Percentiles rank a stretch among this genome's conserved stretches.
phyloP scores from a whole-genome alignment of 2,797 vertebrate species.

The Cercopithecus petaurista region DNA sequence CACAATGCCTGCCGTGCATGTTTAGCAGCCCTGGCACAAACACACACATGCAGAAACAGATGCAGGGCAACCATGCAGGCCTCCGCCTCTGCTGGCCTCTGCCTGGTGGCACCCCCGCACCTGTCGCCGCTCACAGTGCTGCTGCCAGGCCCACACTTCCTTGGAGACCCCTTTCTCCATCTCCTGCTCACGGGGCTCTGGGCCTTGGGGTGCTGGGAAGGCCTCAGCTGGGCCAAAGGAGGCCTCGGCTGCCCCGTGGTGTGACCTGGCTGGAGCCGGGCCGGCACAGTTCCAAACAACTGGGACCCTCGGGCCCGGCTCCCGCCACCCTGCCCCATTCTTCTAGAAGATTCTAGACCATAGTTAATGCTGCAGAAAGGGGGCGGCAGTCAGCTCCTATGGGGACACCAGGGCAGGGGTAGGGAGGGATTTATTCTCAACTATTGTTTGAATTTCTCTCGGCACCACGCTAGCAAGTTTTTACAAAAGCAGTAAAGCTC shows the following conservation, averaged over 20 bases:
- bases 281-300: no score
- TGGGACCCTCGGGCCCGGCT: not conserved
- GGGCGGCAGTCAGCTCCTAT: not conserved
- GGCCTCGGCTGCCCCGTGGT: not conserved
- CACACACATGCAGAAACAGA: no score
- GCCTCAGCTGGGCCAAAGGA: not conserved
- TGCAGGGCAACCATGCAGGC: no score
- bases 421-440: not conserved
- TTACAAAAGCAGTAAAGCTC: not conserved
- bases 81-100: no score
- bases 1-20: not conserved
- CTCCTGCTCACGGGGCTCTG: not conserved
- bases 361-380: not conserved
- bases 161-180: not conserved
- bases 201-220: not conserved
- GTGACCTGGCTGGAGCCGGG: no score
- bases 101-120: no score
- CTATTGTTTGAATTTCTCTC: not conserved
- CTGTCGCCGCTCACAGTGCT: not conserved
- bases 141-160: not conserved
- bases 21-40: not conserved
- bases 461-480: not conserved
- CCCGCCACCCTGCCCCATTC: not conserved
- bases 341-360: not conserved
- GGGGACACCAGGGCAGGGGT: not conserved